Conservation (phyloP, 2,797 vertebrate species). For the Sebastes trivittatus region DNA sequence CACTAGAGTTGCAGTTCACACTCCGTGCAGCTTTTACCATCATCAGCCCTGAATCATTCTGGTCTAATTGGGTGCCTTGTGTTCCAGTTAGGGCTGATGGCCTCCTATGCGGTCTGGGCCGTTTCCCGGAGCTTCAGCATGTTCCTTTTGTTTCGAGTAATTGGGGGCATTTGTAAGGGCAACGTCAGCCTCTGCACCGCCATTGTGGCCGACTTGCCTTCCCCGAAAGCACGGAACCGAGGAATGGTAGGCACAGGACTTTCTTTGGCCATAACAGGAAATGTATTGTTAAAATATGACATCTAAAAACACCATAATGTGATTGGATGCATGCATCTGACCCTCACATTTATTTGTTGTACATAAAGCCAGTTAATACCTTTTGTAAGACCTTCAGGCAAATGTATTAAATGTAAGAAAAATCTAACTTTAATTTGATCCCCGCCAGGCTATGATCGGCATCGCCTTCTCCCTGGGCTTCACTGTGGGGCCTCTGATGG, state of each 20-base stretch:
- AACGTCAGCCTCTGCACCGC: conserved; percentile 96
- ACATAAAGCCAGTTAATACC: not conserved
- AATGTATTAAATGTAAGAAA: not conserved
- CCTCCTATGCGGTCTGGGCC: conserved; percentile 93
- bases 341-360: not conserved
- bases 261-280: not conserved
- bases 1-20: not conserved
- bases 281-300: not conserved
- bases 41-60: not conserved
- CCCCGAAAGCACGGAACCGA: conserved; percentile 87
- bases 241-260: conserved; percentile 89
- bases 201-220: conserved; percentile 90
- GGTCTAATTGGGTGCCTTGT: conserved; percentile 34
- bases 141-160: conserved; percentile 92
- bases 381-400: not conserved
- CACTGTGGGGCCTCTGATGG: conserved; percentile 93
- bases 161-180: conserved; percentile 95
- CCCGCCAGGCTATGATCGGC: conserved; percentile 92
- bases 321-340: not conserved
- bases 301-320: not conserved
- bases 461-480: conserved; percentile 96
- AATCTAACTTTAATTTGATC: not conserved
- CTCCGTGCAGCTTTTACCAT: not conserved
- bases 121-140: conserved; percentile 90
- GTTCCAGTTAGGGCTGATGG: conserved; percentile 88